A percentile compares a stretch with the other conserved stretches of the same genome.
phyloP scores from a whole-genome alignment of 2,888 invertebrate species.

The Acanthococcus lagerstroemiae region DNA sequence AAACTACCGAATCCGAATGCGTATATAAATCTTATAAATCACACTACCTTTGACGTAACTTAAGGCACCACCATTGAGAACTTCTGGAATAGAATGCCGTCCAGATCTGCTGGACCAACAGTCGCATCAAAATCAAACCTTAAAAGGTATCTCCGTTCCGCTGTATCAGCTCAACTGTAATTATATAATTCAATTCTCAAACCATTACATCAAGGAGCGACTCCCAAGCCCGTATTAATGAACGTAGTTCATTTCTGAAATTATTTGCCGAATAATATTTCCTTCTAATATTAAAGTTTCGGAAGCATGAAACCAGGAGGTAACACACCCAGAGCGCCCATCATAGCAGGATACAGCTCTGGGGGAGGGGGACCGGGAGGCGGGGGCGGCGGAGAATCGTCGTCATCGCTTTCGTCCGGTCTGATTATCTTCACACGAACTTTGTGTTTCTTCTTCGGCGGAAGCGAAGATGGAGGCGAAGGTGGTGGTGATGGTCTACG shows the following conservation, averaged over 20 bases:
- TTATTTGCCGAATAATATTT: no score
- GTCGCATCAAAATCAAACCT: no score
- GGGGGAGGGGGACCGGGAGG: constrained; percentile 52
- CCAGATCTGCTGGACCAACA: no score
- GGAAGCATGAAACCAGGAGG: constrained; percentile 13
- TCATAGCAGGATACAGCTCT: constrained; percentile 9
- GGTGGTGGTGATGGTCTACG: constrained; percentile 54
- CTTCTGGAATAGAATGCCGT: no score
- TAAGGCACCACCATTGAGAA: background rate
- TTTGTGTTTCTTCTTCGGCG: constrained; percentile 46
- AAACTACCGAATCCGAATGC: background rate
- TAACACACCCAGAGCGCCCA: background rate
- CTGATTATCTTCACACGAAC: constrained; percentile 35
- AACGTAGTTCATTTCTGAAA: no score
- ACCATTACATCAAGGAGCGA: no score
- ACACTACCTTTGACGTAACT: background rate
- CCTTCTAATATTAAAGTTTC: background rate
- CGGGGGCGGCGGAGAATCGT: constrained; percentile 50
- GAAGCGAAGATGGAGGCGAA: constrained; percentile 43
- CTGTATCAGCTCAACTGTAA: no score
- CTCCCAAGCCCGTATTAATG: no score
- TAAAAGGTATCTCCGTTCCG: no score
- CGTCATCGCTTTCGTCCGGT: constrained; percentile 46
- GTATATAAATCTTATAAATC: background rate
- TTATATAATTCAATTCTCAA: no score